Base-by-base conservation (phyloP, 2,888 invertebrate species). In the Noctuana brunneofusca region DNA sequence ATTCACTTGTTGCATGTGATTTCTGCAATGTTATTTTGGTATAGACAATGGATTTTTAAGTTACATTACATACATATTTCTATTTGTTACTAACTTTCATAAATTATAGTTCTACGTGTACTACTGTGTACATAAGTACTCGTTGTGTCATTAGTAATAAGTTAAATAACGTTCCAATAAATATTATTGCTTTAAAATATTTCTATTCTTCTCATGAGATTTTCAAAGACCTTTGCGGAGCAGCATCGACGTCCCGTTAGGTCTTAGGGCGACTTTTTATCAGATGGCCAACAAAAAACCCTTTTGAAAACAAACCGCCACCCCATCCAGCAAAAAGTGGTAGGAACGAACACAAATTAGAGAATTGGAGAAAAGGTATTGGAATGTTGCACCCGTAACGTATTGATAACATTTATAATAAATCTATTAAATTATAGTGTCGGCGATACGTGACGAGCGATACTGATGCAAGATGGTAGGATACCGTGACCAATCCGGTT, bases 301-400 rank as follows among this genome's bases (percentile, higher is more conserved):
- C 72, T 75, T 78, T 79, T 80, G 77, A 78, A 75, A 79, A 74
- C 73, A 75, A 73, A 80, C 87, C 85, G 86, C 84, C 83, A 84
- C 83, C 86, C 84, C 69, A 66, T 62, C 63, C 69, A 66, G 79
- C 86, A 89, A 89, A 89, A 89, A 89, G 86, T 81, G 84, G 84
- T 88, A 86, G 84, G 87, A 87, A 89, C 83, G 83, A 82, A 82
- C 83, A 84, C 85, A 88, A 90, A 90, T 90, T 88, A 88, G 83
- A 76, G 84, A 82, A 81, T 90, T 88, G 87, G 81, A 76, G 84
- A 82, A 81, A 78, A 73, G 76, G 69, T 79, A 76, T 80, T 67
- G 89, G 89, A 89, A 89, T 90, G 87, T 84, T 87, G 86, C 86
- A 86, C 83, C 86, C 89, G 86, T 83, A 80, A 83, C 80, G 77